These are phyloP conservation scores for Tortricodes alternella DNA, from an alignment of 2,888 invertebrate species.

Conservation along the genomic window DNA sequence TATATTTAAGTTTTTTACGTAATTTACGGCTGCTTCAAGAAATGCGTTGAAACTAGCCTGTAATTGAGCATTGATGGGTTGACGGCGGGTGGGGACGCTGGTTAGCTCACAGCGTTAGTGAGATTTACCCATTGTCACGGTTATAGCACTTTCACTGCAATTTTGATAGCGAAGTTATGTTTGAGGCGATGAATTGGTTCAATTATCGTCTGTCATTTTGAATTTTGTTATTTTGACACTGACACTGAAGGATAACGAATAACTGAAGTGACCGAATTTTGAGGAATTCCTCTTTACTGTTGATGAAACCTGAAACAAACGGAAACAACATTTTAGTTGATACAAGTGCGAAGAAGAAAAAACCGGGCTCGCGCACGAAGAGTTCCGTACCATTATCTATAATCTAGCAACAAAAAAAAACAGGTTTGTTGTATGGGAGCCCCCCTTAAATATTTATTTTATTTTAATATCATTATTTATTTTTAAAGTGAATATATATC, in stretches of 20 bases:
- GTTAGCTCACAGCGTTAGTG: slow-evolving; percentile 57
- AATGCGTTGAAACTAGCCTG: slow-evolving; percentile 95
- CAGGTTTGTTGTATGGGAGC: too few species aligned
- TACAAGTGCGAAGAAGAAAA: background rate
- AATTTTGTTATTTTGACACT: slow-evolving; percentile 23
- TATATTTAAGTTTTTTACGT: slow-evolving; percentile 32
- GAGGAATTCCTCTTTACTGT: slow-evolving; percentile 16
- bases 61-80: slow-evolving; percentile 91
- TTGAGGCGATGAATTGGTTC: slow-evolving; percentile 39
- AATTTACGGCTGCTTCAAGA: slow-evolving; percentile 95
- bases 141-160: slow-evolving; percentile 17
- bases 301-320: slow-evolving; percentile 52
- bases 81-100: slow-evolving; percentile 63
- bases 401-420: too few species aligned
- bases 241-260: slow-evolving; percentile 14
- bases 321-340: slow-evolving; percentile 19
- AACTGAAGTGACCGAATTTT: slow-evolving; percentile 21
- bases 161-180: slow-evolving; percentile 26
- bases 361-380: too few species aligned
- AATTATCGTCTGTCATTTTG: slow-evolving; percentile 73
- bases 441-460: too few species aligned
- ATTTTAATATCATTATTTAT: too few species aligned
- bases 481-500: too few species aligned
- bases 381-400: too few species aligned
- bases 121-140: slow-evolving; percentile 37